Evolutionary conservation across 2,888 invertebrate species (phyloP).

Genomic region (Augochlorella aurata): DNA sequence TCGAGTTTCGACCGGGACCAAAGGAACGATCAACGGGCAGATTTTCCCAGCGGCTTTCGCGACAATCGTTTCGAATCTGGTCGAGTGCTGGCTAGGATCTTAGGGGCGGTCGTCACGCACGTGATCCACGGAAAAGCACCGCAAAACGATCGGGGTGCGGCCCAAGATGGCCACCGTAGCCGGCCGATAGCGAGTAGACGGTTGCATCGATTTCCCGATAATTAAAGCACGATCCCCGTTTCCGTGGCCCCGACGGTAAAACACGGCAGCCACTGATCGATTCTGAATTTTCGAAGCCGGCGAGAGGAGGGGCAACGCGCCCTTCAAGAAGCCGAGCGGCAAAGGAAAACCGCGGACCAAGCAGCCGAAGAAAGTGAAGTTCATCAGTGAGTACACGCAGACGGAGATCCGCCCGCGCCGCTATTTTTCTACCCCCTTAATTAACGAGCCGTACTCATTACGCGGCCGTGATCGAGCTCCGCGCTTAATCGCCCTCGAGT

Average conservation of each 20-base stretch:
- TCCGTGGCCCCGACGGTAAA: conserved; percentile 38
- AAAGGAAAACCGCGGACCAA: conserved; percentile 90
- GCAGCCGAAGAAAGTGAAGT: conserved; percentile 95
- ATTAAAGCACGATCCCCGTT: conserved; percentile 59
- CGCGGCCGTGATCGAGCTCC: neutral
- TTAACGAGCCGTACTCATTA: conserved; percentile 15
- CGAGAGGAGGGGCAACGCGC: conserved; percentile 83
- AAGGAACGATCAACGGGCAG: neutral
- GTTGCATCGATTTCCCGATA: conserved; percentile 71
- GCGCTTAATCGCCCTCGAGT: conserved; percentile 16
- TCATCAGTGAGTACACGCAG: conserved; percentile 90
- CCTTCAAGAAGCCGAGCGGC: conserved; percentile 91
- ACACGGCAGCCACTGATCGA: conserved; percentile 42
- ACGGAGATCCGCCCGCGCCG: neutral
- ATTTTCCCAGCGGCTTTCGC: neutral
- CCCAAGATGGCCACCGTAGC: conserved; percentile 78
- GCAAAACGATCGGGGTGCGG: conserved; percentile 77
- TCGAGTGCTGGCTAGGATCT: neutral
- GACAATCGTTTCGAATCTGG: neutral
- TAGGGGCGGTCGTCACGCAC: conserved; percentile 46
- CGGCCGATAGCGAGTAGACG: conserved; percentile 48
- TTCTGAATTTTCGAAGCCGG: conserved; percentile 69
- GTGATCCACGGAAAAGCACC: conserved; percentile 45
- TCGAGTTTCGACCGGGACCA: neutral
- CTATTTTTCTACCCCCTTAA: conserved; percentile 28